Evolutionary conservation across 2,797 vertebrate species (phyloP), one percentile per base, ranked within the genome.

Genomic region (Cyclura pinguis): DNA sequence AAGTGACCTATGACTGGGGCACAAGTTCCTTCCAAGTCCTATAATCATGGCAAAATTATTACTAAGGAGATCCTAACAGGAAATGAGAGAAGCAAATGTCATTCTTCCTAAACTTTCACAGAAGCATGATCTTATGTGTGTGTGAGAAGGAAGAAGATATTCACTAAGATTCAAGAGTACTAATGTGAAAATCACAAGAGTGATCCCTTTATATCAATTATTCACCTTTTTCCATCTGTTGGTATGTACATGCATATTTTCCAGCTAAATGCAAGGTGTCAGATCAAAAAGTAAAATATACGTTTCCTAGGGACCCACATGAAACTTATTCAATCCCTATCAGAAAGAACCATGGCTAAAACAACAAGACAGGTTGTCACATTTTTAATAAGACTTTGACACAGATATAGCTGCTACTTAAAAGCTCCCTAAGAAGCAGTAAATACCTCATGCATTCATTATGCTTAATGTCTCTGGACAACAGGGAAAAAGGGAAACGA

Each of bases 381-480:
- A 87, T 89, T 86, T 91, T 74, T 82, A 91, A 89, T 38, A 86
- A 92, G 84, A 72, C 89, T 96, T 88, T 7, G 69, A 94, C 89
- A 89, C 90, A 93, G 89, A 86, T 86, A 88, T 42, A 95, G 92
- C 94, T 72, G 93, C 92, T 92, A 18, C 22, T 90, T 95, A 96
- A 95, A 95, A 96, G 86, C 95, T 96, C 94, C 88, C 88, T 38
- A 84, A 96, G 91, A 95, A 92, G 91, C 84, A 95, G 93, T 96
- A 96, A 97, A 95, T 95, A 94, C 90, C 93, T 95, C 93, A 89
- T 91, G 91, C 92, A 92, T 91, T 95, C 93, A 93, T 89, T 93
- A 93, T 80, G 92, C 95, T 92, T 95, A 90, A 95, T 92, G 92
- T 96, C 90, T 85, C 87, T 91, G 95, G 94, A 91, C 93, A 93